Base-by-base conservation (phyloP, 2,888 invertebrate species). In the Leptura quadrifasciata region DNA sequence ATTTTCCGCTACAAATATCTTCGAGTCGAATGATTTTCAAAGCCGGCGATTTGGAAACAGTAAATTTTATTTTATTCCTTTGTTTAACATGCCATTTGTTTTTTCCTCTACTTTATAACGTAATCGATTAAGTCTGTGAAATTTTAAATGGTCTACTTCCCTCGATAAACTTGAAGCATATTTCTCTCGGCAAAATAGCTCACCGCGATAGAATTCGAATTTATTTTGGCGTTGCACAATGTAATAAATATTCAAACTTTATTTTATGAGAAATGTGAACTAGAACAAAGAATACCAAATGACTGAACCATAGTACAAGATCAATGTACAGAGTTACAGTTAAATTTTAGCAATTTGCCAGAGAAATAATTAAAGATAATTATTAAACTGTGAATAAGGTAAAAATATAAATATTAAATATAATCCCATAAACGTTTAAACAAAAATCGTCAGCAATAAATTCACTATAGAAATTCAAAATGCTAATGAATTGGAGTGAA, bases 21-120 rank as follows among this genome's bases (percentile, higher is more conserved):
- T 80, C 74, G 76, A 80, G 80, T 73, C 84, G 82, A 84, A 84
- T 79, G 82, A 80, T 83, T 85, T 79, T 82, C 83, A 81, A 82
- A 85, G 77, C 80, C 84, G 81, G 80, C 84, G 85, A 85, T 85
- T 83, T 83, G 84, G 85, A 86, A 86, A 84, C 86, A 83, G 80
- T 86, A 86, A 86, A 86, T 86, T 86, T 83, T 83, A 84, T 84
- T 85, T 85, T 84, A 84, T 84, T 84, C 84, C 84, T 84, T 85
- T 85, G 85, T 86, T 86, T 86, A 79, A 85, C 85, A 83, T 85
- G 81, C 85, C 85, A 85, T 85, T 85, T 85, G 84, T 84, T 85
- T 82, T 82, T 81, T 81, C 75, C 81, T 81, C 78, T 77, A 77
- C 79, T 80, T 77, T 76, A 77, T 69, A 76, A 72, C 58, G 70